Evolutionary conservation across 2,888 invertebrate genomes (phyloP), one percentile per base, ranked within the genome.

Genomic region (Muscina levida): DNA sequence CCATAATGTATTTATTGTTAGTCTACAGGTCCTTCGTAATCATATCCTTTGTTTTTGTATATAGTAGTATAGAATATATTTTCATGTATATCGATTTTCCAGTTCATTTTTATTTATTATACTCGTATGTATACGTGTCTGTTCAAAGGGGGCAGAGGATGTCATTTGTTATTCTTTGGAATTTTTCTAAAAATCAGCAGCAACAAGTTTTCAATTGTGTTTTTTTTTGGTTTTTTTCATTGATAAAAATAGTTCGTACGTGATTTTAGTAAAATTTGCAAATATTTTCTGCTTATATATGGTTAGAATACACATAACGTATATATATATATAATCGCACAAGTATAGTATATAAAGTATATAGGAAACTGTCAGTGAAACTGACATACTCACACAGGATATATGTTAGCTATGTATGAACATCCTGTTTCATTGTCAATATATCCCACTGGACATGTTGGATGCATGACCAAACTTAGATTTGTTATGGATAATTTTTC

Each of bases 211-310:
- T 65, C 15, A 31, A n/a, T n/a, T n/a, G n/a, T n/a, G n/a, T n/a
- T n/a, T 31, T 31, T 31, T 31, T 8, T 31, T 31, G 31, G 3
- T 31, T 31, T 31, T 53, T 73, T 82, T 82, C 82, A 88, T 87
- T 87, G 87, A 87, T 84, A 85, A 85, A 86, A 85, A 62, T 56
- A 81, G 59, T 84, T 79, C 80, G 87, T 85, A 88, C 88, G 88
- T 88, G 88, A 88, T 88, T 87, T 88, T 87, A 84, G 84, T 86
- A 84, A 84, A 84, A 84, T 87, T 86, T 84, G 78, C 85, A 79
- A 86, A 84, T 83, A 71, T 71, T 73, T 77, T 31, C 13, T 53
- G 19, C 26, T 72, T 31, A 57, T 57, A 37, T 72, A 22, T 72
- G 37, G 42, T 24, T 42, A 53, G 15, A 8, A 42, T 48, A 24